Evolutionary conservation across 1,140 invertebrate species (phyloP).

Genomic region (Penaeus vannamei): DNA sequence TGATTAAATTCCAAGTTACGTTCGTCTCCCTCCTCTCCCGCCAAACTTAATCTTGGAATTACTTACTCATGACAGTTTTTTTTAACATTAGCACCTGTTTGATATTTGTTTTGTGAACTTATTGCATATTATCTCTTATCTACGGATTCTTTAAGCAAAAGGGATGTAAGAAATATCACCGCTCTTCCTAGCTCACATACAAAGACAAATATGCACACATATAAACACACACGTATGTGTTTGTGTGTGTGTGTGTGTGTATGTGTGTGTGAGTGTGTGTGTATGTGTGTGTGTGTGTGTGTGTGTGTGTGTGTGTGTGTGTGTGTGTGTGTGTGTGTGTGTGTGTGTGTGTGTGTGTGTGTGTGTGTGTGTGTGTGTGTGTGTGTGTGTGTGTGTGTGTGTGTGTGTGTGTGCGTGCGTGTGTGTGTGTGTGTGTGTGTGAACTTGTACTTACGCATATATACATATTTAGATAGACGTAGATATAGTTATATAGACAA

Average conservation of each 20-base stretch:
- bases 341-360: background rate
- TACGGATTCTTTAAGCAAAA: too few species aligned
- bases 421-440: slow-evolving; percentile 9
- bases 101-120: too few species aligned
- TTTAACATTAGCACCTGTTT: too few species aligned
- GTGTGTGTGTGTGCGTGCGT: background rate
- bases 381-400: background rate
- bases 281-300: background rate
- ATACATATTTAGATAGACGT: background rate
- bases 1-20: too few species aligned
- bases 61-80: too few species aligned
- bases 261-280: background rate
- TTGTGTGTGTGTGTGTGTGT: background rate
- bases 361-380: background rate
- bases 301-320: background rate
- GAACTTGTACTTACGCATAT: background rate
- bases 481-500: too few species aligned
- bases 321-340: slow-evolving; percentile 9
- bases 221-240: background rate
- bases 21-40: too few species aligned
- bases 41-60: too few species aligned
- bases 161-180: too few species aligned
- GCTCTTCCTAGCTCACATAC: too few species aligned
- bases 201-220: too few species aligned
- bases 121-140: too few species aligned